Conservation (phyloP, 2,888 invertebrate genomes). For the Caenorhabditis angaria region DNA sequence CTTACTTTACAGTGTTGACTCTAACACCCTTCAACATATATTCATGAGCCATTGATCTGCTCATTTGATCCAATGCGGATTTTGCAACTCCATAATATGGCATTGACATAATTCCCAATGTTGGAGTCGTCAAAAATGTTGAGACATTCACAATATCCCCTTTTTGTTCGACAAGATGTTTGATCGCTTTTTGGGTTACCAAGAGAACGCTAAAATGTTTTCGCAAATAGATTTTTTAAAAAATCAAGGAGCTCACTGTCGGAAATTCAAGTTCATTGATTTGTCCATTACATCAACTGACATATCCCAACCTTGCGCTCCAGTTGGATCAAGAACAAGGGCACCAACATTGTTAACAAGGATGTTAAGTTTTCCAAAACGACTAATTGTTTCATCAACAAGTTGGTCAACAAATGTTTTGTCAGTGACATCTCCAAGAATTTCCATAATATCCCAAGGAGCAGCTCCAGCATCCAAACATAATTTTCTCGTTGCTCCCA, state of each 20-base stretch:
- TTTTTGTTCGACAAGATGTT: constrained; percentile 83
- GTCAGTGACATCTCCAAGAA: constrained; percentile 43
- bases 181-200: constrained; percentile 83
- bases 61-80: constrained; percentile 90
- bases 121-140: constrained; percentile 87
- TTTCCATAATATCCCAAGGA: constrained; percentile 17
- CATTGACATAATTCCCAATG: constrained; percentile 76
- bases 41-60: constrained; percentile 86
- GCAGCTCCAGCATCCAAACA: constrained; percentile 32
- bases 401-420: constrained; percentile 27
- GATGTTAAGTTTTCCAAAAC: constrained; percentile 43
- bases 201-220: constrained; percentile 72
- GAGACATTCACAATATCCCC: constrained; percentile 88
- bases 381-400: constrained; percentile 23
- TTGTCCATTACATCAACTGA: constrained; percentile 42
- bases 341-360: constrained; percentile 51
- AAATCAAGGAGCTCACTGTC: constrained; percentile 17
- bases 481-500: constrained; percentile 20
- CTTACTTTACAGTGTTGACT: constrained; percentile 84
- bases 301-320: constrained; percentile 45
- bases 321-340: constrained; percentile 30
- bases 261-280: constrained; percentile 37
- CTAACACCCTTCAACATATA: constrained; percentile 77
- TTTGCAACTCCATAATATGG: constrained; percentile 80
- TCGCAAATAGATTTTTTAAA: neutral